Conservation (phyloP, 2,888 invertebrate genomes). For the Euzetes globulus region DNA sequence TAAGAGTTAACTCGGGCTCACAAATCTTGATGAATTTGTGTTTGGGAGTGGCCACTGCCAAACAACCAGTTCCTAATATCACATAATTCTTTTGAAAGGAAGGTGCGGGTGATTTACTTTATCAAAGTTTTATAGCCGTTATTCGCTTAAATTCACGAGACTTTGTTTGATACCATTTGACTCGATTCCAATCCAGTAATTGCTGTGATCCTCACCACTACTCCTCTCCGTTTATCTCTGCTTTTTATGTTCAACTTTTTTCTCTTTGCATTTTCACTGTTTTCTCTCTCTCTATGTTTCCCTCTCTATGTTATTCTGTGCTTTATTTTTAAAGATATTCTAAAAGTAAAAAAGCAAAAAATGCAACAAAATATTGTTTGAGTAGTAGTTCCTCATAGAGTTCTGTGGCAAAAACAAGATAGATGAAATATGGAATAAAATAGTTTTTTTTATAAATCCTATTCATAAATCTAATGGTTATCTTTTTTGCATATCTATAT, state of each 20-base stretch:
- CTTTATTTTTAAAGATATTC: neutral
- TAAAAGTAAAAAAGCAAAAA: neutral
- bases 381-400: neutral
- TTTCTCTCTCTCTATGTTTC: neutral
- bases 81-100: neutral
- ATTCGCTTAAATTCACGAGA: neutral
- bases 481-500: constrained; percentile 25
- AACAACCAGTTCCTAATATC: neutral
- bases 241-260: constrained; percentile 3
- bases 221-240: neutral
- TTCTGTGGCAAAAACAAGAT: neutral
- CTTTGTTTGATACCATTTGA: constrained; percentile 10
- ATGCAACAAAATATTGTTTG: neutral
- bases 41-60: constrained; percentile 8
- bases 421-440: neutral
- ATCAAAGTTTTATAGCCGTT: neutral
- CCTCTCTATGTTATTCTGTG: neutral
- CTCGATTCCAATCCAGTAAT: constrained; percentile 15
- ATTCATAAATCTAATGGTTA: constrained; percentile 27
- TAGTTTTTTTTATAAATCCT: neutral
- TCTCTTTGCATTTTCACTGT: neutral
- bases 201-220: constrained; percentile 8
- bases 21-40: constrained; percentile 22
- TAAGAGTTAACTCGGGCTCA: constrained; percentile 1
- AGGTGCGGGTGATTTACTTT: constrained; percentile 7